These are phyloP conservation scores for Magallana angulata DNA, from an alignment of 1,140 invertebrate species.

Conservation along the genomic window DNA sequence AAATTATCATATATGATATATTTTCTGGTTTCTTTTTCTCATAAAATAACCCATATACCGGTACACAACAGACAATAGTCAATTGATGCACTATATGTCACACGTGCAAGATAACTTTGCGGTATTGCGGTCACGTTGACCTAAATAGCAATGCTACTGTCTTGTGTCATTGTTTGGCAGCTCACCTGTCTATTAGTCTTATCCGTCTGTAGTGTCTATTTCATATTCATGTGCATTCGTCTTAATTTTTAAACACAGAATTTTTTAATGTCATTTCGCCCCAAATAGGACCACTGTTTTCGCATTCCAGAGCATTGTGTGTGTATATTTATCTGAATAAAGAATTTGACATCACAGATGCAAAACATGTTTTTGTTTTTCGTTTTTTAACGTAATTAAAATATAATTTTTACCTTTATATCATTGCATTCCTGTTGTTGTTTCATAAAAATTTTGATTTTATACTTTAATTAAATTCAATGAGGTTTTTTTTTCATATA, in stretches of 20 bases:
- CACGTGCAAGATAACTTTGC: constrained; percentile 11
- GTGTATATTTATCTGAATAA: background rate
- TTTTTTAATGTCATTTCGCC: constrained; percentile 27
- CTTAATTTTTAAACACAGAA: constrained; percentile 29
- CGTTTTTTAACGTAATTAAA: background rate
- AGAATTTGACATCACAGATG: background rate
- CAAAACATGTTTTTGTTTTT: constrained; percentile 7
- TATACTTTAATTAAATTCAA: no score
- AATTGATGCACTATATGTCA: background rate
- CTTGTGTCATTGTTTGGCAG: constrained; percentile 7
- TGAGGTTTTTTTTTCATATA: no score
- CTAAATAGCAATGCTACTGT: constrained; percentile 24
- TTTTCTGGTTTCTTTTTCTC: background rate
- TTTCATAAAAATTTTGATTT: no score
- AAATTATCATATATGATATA: background rate
- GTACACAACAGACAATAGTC: background rate
- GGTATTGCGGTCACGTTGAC: constrained; percentile 30
- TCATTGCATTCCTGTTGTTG: no score
- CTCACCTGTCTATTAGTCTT: background rate
- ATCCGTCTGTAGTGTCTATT: constrained; percentile 2
- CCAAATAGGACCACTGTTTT: background rate
- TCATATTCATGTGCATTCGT: constrained; percentile 9
- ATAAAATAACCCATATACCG: background rate
- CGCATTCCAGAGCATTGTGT: background rate
- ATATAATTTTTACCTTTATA: background rate